Conservation (phyloP, 2,888 invertebrate species). For the Pyrgus malvae region DNA sequence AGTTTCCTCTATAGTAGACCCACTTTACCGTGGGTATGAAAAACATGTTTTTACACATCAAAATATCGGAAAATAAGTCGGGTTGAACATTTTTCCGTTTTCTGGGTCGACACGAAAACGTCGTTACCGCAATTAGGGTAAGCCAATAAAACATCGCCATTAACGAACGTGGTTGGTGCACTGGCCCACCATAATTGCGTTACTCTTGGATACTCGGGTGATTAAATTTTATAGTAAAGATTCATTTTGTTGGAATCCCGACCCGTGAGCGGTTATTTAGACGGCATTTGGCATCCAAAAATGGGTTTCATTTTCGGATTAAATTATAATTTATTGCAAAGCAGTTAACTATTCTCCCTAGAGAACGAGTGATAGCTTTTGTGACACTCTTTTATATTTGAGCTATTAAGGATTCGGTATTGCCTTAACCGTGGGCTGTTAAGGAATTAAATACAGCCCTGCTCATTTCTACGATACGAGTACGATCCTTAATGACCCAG, state of each 20-base stretch:
- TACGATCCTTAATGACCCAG: too few relatives aligned
- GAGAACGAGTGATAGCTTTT: too few relatives aligned
- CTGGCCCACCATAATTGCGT: constrained; percentile 32
- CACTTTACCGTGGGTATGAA: not conserved
- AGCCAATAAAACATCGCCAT: constrained; percentile 67
- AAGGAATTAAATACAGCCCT: too few relatives aligned
- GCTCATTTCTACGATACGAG: too few relatives aligned
- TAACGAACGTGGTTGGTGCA: constrained; percentile 56
- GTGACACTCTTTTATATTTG: too few relatives aligned
- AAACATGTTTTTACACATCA: constrained; percentile 19
- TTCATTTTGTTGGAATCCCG: not conserved
- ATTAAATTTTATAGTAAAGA: constrained; percentile 12
- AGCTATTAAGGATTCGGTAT: too few relatives aligned
- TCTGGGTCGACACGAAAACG: constrained; percentile 61
- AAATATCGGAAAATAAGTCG: constrained; percentile 43
- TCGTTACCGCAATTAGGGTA: constrained; percentile 71
- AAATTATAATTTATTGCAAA: too few relatives aligned
- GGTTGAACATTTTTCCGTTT: constrained; percentile 31
- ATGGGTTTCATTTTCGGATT: too few relatives aligned
- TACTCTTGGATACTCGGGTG: constrained; percentile 6
- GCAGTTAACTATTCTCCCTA: too few relatives aligned
- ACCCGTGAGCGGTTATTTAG: not conserved
- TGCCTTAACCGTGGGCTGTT: too few relatives aligned
- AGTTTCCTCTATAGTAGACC: constrained; percentile 10
- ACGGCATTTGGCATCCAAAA: too few relatives aligned